Base-by-base conservation (phyloP, 2,797 vertebrate species). In the Malurus splendens region DNA sequence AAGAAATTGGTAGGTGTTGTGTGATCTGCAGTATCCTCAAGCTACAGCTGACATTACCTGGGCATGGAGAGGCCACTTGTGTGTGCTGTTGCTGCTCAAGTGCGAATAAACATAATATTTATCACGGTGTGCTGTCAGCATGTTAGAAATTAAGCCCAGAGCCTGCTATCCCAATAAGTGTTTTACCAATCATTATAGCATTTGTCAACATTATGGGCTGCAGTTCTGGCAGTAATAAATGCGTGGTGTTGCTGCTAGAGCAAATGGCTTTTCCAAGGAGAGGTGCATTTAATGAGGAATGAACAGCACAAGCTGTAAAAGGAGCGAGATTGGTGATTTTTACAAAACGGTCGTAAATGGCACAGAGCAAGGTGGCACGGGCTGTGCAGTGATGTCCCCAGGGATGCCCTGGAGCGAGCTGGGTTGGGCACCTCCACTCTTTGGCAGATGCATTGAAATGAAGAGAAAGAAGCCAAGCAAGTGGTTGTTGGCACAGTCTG, bases 141-240 rank as follows among this genome's bases (percentile, higher is more conserved):
- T 83, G 56, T 68, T 87, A 75, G 86, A 82, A 94, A 94, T 94
- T 82, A 93, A 93, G 64, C 82, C 51, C 33, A 72, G 52, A 85
- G 65, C 65, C 78, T 78, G 23, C 80, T 72, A 27, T 89, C 65
- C 74, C 81, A 82, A 25, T 90, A 76, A 94, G 79, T 91, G 78
- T 90, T 97, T 92, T 87, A 71, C 82, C 18, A 50, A 92, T 96
- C 87, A 87, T 93, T 92, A n/a, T 5, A 72, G 74, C 89, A 94
- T 95, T 96, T 80, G 75, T 96, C 94, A 96, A 73, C 48, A 24
- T 94, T 93, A 92, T 90, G 75, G 82, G 73, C 87, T 93, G 67
- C 92, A 90, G 72, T 83, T 83, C 91, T 93, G 39, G 74, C 86
- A 44, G 72, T 88, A 93, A 90, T 94, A 95, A 94, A 92, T 55